Evolutionary conservation across 2,113 vertebrate genomes (phyloP).

Genomic region (Aphelocoma coerulescens): DNA sequence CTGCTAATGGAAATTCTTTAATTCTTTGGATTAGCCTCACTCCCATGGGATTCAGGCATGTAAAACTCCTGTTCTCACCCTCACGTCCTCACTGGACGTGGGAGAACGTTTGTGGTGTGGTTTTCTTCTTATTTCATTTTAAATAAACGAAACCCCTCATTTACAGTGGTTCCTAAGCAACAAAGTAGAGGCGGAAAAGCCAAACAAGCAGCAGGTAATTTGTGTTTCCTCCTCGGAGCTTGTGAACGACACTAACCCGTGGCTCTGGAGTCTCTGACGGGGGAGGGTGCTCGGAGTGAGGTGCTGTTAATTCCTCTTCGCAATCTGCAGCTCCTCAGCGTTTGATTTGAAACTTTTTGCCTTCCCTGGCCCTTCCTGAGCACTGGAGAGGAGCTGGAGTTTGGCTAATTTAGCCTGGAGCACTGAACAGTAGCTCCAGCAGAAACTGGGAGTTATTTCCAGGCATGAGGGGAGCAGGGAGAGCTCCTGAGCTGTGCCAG

Average conservation of each 20-base stretch:
- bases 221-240: not conserved
- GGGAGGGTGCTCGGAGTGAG: rapidly evolving
- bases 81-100: rapidly evolving
- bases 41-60: rapidly evolving
- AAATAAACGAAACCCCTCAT: not conserved
- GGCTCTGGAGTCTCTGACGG: rapidly evolving
- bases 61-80: not conserved
- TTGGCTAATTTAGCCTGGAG: rapidly evolving
- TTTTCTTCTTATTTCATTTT: not conserved
- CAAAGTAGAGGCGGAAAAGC: not conserved
- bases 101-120: not conserved
- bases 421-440: rapidly evolving
- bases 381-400: not conserved
- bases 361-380: not conserved
- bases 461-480: rapidly evolving
- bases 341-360: not conserved
- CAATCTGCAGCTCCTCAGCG: not conserved
- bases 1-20: not conserved
- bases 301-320: not conserved
- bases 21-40: not conserved
- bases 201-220: not conserved
- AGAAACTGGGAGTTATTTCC: rapidly evolving
- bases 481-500: rapidly evolving
- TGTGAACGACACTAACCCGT: rapidly evolving
- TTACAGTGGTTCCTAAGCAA: not conserved